Evolutionary conservation across 2,888 invertebrate species (phyloP), one percentile per base, ranked within the genome.

Genomic region (Dynastes tityus): DNA sequence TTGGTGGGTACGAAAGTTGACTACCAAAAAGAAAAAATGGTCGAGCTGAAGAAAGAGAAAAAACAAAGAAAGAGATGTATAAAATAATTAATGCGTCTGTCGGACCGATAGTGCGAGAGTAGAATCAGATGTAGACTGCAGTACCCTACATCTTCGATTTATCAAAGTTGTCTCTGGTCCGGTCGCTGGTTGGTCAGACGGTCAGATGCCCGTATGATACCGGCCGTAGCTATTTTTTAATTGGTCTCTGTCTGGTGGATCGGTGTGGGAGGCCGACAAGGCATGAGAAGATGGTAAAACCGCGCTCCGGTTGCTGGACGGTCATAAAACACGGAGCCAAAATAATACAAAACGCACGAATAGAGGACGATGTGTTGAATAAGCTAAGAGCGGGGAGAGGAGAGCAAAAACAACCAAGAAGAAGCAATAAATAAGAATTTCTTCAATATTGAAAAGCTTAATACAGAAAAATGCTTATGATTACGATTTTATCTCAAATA

Each of bases 161-260:
- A 87, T 87, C 85, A 86, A 84, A 83, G 85, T 84, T 84, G 82
- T 74, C 73, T 74, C 61, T 81, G 80, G 81, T 80, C 83, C 82
- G 84, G 82, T 81, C 84, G 83, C 85, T 86, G 87, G 88, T 88
- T 87, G 87, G 88, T 83, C 84, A 83, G 80, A 80, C 80, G 82
- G 80, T 83, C 85, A 86, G 85, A 73, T 67, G 85, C 83, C 83
- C 85, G 84, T 84, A 85, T 82, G 81, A 83, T 82, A 82, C 87
- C 83, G 85, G 86, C 86, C 87, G 87, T 85, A 87, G 87, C 87
- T 86, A 87, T 87, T 87, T 88, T 88, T 88, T 88, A 88, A 88
- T 88, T 88, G 88, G 88, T 86, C 86, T 87, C 82, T 83, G 80
- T 82, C 83, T 80, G 82, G 81, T 40, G 80, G 77, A 82, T 61